Evolutionary conservation across 2,888 invertebrate genomes (phyloP).

Genomic region (Xestia rhomboidea): DNA sequence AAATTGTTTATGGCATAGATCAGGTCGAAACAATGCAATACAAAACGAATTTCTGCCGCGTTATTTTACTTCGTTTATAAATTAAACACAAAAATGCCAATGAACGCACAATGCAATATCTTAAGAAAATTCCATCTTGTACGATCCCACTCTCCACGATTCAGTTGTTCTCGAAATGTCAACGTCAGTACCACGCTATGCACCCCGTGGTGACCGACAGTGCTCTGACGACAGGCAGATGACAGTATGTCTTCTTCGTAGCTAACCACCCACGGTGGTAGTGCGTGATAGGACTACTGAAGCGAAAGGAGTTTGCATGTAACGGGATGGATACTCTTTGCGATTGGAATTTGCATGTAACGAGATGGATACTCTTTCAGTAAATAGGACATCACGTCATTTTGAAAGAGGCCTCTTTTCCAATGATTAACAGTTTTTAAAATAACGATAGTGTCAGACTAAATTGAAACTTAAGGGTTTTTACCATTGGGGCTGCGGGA

Average conservation of each 20-base stretch:
- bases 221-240: not conserved
- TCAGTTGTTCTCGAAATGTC: not conserved
- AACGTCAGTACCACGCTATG: conserved; percentile 15
- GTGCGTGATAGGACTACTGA: not conserved
- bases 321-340: not conserved
- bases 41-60: not conserved
- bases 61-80: not conserved
- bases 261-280: conserved; percentile 2
- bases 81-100: not conserved
- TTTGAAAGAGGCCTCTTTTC: not conserved
- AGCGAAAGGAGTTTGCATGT: not conserved
- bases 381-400: not conserved
- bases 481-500: no score
- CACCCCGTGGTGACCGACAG: conserved; percentile 2
- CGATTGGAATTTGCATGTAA: not conserved
- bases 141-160: not conserved
- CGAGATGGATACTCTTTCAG: not conserved
- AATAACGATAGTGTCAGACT: not conserved
- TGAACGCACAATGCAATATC: not conserved
- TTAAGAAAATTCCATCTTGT: not conserved
- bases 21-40: not conserved
- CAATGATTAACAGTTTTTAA: not conserved
- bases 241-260: conserved; percentile 7
- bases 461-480: not conserved
- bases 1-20: not conserved